phyloP scores from a whole-genome alignment of 2,113 vertebrate genomes.

The Athene cunicularia region DNA sequence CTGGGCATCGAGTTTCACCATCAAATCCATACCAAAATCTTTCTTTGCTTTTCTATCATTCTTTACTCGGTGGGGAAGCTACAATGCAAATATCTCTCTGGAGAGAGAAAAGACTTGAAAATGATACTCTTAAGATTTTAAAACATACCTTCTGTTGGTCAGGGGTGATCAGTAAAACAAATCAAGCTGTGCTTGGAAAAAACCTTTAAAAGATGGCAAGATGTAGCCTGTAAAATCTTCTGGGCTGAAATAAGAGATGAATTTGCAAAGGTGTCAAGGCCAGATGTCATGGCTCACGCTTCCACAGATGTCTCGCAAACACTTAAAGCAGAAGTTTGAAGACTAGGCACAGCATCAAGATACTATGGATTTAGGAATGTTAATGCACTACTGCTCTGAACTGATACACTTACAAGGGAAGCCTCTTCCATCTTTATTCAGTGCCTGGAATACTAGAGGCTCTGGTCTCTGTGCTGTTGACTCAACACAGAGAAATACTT shows the following conservation, averaged over 20 bases:
- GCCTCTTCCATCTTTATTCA: not conserved
- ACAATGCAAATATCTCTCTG: not conserved
- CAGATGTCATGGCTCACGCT: not conserved
- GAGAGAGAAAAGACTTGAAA: not conserved
- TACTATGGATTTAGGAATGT: not conserved
- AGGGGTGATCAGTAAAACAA: not conserved
- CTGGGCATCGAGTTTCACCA: rapidly evolving
- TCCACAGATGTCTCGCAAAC: not conserved
- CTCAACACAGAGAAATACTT: not conserved
- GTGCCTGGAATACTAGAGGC: not conserved
- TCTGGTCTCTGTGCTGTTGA: not conserved
- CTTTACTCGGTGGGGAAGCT: not conserved
- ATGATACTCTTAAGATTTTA: not conserved
- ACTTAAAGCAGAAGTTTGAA: not conserved
- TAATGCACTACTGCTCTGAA: not conserved
- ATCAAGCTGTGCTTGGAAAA: not conserved
- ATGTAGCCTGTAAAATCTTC: not conserved
- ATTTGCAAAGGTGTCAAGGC: not conserved
- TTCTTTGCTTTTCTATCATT: not conserved
- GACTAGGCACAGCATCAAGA: not conserved
- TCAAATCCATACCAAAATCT: not conserved
- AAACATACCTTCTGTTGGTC: not conserved
- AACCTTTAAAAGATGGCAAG: not conserved
- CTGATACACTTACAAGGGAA: not conserved
- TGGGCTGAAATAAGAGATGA: not conserved